phyloP scores from a whole-genome alignment of 2,113 vertebrate species.

The Pseudolaguvia tuberculata region DNA sequence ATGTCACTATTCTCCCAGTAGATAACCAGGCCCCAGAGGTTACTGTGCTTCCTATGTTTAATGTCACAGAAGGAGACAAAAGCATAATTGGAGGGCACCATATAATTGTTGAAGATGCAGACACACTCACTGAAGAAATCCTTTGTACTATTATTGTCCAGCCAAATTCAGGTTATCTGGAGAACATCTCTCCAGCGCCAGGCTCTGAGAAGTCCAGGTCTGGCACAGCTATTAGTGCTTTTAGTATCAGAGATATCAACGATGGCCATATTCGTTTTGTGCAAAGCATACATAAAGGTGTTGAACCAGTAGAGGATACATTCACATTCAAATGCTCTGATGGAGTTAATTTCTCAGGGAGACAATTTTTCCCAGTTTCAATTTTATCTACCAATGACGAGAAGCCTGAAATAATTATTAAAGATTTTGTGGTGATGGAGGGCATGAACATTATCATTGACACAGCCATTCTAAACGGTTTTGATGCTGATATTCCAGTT shows the following conservation, averaged over 20 bases:
- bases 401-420: conserved; percentile 80
- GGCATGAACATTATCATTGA: conserved; percentile 89
- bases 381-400: conserved; percentile 88
- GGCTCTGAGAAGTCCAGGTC: conserved; percentile 92
- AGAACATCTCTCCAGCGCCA: conserved; percentile 92
- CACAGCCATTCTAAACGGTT: conserved; percentile 79
- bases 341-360: conserved; percentile 86
- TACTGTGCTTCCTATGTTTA: conserved; percentile 72
- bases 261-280: conserved; percentile 83
- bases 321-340: conserved; percentile 91
- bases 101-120: conserved; percentile 75
- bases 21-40: conserved; percentile 84
- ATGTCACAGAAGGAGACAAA: conserved; percentile 81
- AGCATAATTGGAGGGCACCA: conserved; percentile 69
- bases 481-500: conserved; percentile 78
- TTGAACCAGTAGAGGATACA: conserved; percentile 86
- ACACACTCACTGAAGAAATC: conserved; percentile 82
- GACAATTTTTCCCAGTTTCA: conserved; percentile 78
- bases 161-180: conserved; percentile 82
- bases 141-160: conserved; percentile 88
- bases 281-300: conserved; percentile 86
- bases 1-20: conserved; percentile 85
- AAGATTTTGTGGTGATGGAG: conserved; percentile 90
- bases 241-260: conserved; percentile 80
- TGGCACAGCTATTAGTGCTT: conserved; percentile 85